Evolutionary conservation across 2,113 vertebrate genomes (phyloP).

Genomic region (Ginglymostoma cirratum): DNA sequence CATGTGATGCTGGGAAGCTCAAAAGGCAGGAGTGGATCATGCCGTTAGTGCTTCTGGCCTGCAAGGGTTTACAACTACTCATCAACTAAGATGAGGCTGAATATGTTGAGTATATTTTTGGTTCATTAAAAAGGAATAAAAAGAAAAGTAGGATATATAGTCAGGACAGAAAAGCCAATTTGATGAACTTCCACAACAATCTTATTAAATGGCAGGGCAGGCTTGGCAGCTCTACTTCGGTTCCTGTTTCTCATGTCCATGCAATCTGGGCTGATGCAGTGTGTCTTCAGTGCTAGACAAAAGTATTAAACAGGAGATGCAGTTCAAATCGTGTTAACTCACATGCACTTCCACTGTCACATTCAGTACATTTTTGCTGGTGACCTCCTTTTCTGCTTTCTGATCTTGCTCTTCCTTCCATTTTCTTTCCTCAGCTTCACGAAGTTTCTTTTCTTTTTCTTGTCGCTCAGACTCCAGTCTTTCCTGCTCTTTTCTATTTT

Average conservation of each 20-base stretch:
- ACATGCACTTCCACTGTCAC: conserved; percentile 49
- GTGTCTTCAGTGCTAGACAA: too few relatives aligned
- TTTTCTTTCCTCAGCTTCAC: conserved; percentile 45
- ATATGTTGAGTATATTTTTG: too few relatives aligned
- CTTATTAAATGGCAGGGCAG: not conserved
- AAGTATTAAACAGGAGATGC: too few relatives aligned
- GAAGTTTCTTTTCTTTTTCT: conserved; percentile 2
- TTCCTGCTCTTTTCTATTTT: conserved; percentile 37
- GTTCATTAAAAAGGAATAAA: too few relatives aligned
- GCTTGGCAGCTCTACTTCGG: not conserved
- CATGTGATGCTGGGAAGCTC: too few relatives aligned
- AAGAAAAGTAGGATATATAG: too few relatives aligned
- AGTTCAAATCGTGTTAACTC: conserved; percentile 37
- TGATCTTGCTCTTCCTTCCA: conserved; percentile 46
- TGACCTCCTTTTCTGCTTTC: conserved; percentile 41
- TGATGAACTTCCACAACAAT: not conserved
- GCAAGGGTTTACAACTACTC: too few relatives aligned
- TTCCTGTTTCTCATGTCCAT: not conserved
- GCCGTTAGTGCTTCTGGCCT: too few relatives aligned
- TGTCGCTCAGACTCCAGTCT: conserved; percentile 46
- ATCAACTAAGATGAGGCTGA: too few relatives aligned
- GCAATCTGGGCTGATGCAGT: too few relatives aligned
- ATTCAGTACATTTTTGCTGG: conserved; percentile 42
- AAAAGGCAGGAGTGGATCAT: too few relatives aligned
- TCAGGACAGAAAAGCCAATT: too few relatives aligned